Conservation (phyloP, 2,888 invertebrate species). For the Pocota personata region DNA sequence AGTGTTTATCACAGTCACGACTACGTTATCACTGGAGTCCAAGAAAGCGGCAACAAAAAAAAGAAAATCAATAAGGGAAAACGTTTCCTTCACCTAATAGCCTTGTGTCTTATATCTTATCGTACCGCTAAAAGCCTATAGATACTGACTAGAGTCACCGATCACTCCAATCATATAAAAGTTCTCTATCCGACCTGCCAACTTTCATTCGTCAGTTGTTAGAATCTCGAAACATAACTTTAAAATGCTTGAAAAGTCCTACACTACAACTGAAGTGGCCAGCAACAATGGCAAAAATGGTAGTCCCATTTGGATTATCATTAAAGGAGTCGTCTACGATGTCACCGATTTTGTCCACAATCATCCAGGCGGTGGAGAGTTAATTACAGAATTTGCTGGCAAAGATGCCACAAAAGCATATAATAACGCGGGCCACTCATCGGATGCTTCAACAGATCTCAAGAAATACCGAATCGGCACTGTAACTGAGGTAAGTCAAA, state of each 20-base stretch:
- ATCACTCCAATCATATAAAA: constrained; percentile 35
- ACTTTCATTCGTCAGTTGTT: constrained; percentile 22
- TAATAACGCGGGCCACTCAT: constrained; percentile 87
- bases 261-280: constrained; percentile 85
- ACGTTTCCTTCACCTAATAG: neutral
- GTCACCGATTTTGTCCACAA: constrained; percentile 86
- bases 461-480: constrained; percentile 87
- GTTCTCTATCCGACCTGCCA: neutral
- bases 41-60: neutral
- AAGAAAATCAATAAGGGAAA: neutral
- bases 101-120: neutral
- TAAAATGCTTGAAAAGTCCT: constrained; percentile 74
- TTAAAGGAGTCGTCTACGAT: constrained; percentile 88
- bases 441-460: constrained; percentile 85
- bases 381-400: constrained; percentile 87
- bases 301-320: constrained; percentile 86
- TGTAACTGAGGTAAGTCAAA: constrained; percentile 80
- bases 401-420: constrained; percentile 87
- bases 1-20: constrained; percentile 14
- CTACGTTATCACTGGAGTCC: constrained; percentile 2
- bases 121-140: neutral
- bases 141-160: neutral
- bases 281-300: constrained; percentile 85
- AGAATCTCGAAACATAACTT: constrained; percentile 39
- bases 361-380: constrained; percentile 89